Conservation (phyloP, 2,888 invertebrate species). For the Xanthia icteritia region DNA sequence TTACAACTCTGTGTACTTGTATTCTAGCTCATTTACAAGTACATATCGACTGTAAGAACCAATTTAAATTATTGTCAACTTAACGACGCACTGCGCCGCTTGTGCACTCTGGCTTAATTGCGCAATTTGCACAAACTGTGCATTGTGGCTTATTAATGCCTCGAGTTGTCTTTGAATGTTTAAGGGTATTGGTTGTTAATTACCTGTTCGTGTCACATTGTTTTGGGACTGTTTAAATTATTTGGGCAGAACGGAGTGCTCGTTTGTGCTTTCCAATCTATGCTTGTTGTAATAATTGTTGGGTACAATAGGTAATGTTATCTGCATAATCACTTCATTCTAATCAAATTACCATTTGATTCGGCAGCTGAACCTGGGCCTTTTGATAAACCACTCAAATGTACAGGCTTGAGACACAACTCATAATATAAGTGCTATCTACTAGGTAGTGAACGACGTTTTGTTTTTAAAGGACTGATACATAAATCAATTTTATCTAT, state of each 20-base stretch:
- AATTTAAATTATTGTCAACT: constrained; percentile 76
- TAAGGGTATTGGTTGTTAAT: constrained; percentile 63
- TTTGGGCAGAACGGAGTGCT: constrained; percentile 16
- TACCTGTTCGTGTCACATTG: constrained; percentile 46
- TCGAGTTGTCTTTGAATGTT: constrained; percentile 59
- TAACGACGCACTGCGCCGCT: constrained; percentile 65
- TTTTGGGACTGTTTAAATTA: constrained; percentile 39
- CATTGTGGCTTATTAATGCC: constrained; percentile 65
- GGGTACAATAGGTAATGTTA: constrained; percentile 37
- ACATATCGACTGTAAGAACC: constrained; percentile 68
- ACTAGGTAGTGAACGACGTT: background rate
- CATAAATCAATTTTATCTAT: constrained; percentile 4
- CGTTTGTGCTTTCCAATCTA: constrained; percentile 24
- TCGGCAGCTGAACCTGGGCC: background rate
- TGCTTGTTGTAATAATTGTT: constrained; percentile 11
- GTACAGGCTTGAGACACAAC: background rate
- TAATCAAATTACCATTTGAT: constrained; percentile 13
- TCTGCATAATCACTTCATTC: constrained; percentile 33
- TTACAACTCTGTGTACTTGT: constrained; percentile 65
- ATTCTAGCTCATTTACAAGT: constrained; percentile 66
- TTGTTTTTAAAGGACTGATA: background rate
- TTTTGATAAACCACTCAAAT: background rate
- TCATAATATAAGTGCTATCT: background rate
- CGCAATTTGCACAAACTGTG: constrained; percentile 66
- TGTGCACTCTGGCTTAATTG: constrained; percentile 66